Percentiles rank a stretch among this genome's conserved stretches.
Conservation (phyloP, 1,140 invertebrate genomes). For the Cotesia chilonis region DNA sequence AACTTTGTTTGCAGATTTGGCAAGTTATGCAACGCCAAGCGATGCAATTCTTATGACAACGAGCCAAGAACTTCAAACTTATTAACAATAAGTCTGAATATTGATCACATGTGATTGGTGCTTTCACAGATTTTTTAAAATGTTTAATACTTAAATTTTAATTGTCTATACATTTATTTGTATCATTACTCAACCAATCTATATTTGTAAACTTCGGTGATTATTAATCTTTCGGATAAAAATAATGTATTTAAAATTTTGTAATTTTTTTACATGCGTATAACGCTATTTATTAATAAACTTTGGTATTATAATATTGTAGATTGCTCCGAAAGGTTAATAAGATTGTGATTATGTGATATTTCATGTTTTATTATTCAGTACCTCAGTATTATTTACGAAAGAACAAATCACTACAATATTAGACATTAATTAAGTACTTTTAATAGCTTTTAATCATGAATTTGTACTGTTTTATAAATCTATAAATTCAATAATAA, state of each 20-base stretch:
- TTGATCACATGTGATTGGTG: slow-evolving; percentile 5
- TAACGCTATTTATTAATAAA: background rate
- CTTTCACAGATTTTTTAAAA: background rate
- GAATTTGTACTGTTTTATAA: slow-evolving; percentile 17
- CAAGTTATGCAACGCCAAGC: slow-evolving; percentile 68
- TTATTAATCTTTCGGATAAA: no score
- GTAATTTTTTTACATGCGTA: no score
- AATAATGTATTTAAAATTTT: no score
- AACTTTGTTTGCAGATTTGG: slow-evolving; percentile 57
- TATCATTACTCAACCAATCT: no score
- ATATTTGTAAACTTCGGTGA: no score
- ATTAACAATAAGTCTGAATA: slow-evolving; percentile 44
- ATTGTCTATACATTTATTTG: no score
- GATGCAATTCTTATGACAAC: slow-evolving; percentile 69
- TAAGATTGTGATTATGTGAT: slow-evolving; percentile 23
- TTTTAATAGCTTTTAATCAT: slow-evolving; percentile 15
- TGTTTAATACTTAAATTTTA: slow-evolving; percentile 14
- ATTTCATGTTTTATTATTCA: slow-evolving; percentile 33
- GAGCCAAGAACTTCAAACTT: slow-evolving; percentile 63
- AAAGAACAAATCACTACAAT: slow-evolving; percentile 14
- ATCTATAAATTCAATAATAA: slow-evolving; percentile 9
- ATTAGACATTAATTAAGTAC: background rate
- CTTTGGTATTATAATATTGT: background rate
- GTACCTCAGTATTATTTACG: slow-evolving; percentile 33
- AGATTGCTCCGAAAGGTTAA: no score